A percentile compares a stretch with the other conserved stretches of the same genome.
Evolutionary conservation across 2,113 vertebrate genomes (phyloP).

Genomic region (Coptodon rendalli): DNA sequence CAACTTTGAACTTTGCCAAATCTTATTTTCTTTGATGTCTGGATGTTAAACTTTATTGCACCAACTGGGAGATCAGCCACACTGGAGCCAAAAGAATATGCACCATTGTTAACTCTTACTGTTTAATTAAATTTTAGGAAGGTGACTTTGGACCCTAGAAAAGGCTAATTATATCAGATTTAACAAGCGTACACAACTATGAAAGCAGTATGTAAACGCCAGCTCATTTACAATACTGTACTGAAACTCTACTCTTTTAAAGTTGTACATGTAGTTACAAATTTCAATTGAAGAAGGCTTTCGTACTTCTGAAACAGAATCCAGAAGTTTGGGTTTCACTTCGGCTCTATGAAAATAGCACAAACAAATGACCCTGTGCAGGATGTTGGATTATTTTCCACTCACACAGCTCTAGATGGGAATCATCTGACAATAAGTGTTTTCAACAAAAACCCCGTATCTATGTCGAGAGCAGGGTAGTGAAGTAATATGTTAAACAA

Average conservation of each 20-base stretch:
- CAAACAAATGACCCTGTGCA: not conserved
- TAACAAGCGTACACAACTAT: not conserved
- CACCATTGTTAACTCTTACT: not conserved
- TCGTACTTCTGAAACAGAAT: not conserved
- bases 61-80: not conserved
- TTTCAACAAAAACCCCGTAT: not conserved
- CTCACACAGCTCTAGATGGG: not conserved
- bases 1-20: not conserved
- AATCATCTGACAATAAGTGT: not conserved
- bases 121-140: not conserved
- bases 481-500: not conserved
- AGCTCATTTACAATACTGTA: not conserved
- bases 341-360: not conserved
- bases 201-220: not conserved
- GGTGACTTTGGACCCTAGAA: not conserved
- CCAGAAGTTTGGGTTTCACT: not conserved
- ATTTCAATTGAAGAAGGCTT: not conserved
- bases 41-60: not conserved
- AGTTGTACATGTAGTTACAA: not conserved
- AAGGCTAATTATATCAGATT: not conserved
- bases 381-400: not conserved
- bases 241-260: not conserved
- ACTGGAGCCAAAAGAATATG: not conserved
- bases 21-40: not conserved
- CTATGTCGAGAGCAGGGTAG: not conserved